Percentiles rank a stretch among this genome's conserved stretches.
phyloP scores from a whole-genome alignment of 2,113 vertebrate genomes.

The Dissostichus mawsoni region DNA sequence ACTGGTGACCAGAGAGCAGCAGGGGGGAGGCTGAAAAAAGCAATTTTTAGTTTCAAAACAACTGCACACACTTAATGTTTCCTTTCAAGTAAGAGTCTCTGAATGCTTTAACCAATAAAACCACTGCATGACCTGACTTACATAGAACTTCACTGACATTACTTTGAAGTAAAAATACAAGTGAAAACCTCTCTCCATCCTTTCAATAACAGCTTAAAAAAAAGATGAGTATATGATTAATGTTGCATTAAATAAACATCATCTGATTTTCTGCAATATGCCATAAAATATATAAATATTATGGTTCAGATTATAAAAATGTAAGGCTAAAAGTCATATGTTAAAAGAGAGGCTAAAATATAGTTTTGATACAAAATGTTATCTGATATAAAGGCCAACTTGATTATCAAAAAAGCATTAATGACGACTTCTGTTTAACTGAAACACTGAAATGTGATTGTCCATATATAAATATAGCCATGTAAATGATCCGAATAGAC shows the following conservation, averaged over 20 bases:
- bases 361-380: background rate
- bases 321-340: constrained; percentile 8
- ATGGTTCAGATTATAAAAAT: background rate
- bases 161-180: background rate
- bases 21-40: background rate
- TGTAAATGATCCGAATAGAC: constrained; percentile 22
- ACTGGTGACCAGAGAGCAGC: constrained; percentile 21
- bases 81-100: constrained; percentile 10
- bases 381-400: background rate
- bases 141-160: constrained; percentile 9
- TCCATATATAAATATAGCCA: background rate
- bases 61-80: constrained; percentile 34
- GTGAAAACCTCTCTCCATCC: background rate
- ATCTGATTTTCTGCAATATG: background rate
- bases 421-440: background rate
- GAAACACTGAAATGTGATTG: constrained; percentile 10
- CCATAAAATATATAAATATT: background rate
- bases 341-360: background rate
- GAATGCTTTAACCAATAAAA: constrained; percentile 23
- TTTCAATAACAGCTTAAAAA: background rate
- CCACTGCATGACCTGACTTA: background rate
- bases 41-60: constrained; percentile 22
- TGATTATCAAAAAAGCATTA: background rate
- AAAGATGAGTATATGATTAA: background rate
- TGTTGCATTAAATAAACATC: background rate